Evolutionary conservation across 2,113 vertebrate species (phyloP).

Genomic region (Thomomys bottae): DNA sequence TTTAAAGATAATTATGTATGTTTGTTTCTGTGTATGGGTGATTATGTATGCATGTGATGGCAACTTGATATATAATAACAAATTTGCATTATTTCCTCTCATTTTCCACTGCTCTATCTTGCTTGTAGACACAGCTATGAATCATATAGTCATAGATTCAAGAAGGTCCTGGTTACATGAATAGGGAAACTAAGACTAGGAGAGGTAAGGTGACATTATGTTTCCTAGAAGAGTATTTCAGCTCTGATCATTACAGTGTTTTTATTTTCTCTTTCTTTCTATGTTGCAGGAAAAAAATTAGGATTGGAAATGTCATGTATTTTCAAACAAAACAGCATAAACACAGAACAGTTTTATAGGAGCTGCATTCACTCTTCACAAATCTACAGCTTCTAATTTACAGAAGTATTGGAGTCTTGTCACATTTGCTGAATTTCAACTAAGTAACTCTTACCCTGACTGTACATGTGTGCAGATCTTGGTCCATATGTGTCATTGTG

Average conservation of each 20-base stretch:
- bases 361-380: not conserved
- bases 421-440: not conserved
- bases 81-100: not conserved
- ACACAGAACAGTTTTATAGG: not conserved
- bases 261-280: not conserved
- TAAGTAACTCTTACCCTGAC: not conserved
- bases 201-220: accelerated
- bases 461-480: not conserved
- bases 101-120: not conserved
- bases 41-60: not conserved
- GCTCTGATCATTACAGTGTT: not conserved
- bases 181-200: not conserved
- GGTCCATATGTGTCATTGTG: not conserved
- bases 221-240: not conserved
- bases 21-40: not conserved
- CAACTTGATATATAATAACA: not conserved
- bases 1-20: not conserved
- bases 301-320: not conserved
- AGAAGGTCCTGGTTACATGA: not conserved
- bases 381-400: not conserved
- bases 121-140: not conserved
- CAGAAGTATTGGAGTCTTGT: not conserved
- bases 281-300: not conserved
- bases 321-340: not conserved
- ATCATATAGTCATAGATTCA: not conserved